A percentile compares a stretch with the other conserved stretches of the same genome.
These are phyloP conservation scores for Pangasius larnaudii DNA, from an alignment of 2,797 vertebrate genomes.

Conservation along the genomic window DNA sequence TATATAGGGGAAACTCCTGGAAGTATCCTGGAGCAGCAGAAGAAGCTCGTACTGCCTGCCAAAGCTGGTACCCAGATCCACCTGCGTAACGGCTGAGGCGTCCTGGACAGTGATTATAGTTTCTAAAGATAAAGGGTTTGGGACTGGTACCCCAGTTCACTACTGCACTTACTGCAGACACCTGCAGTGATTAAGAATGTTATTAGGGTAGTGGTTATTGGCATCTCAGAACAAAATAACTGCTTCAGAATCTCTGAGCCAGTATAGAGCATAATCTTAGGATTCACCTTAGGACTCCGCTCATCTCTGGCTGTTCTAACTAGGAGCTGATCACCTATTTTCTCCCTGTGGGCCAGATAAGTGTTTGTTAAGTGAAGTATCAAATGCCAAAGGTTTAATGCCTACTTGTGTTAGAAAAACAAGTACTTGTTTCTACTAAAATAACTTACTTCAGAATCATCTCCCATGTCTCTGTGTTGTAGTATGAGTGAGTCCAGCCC, in stretches of 20 bases:
- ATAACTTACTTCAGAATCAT: conserved; percentile 67
- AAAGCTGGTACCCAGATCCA: conserved; percentile 71
- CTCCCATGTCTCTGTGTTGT: conserved; percentile 78
- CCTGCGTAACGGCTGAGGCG: conserved; percentile 74
- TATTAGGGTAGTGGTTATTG: too few species aligned
- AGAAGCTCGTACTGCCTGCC: conserved; percentile 78
- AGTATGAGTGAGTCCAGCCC: conserved; percentile 81
- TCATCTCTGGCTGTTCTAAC: conserved; percentile 74
- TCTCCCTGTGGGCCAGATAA: conserved; percentile 65
- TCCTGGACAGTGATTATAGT: conserved; percentile 77
- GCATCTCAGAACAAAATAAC: not conserved
- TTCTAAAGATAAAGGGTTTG: conserved; percentile 78
- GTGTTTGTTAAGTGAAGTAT: conserved; percentile 9
- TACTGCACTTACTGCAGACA: conserved; percentile 78
- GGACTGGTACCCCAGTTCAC: conserved; percentile 78
- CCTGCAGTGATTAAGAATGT: conserved; percentile 57
- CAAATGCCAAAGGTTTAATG: not conserved
- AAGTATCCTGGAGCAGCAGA: conserved; percentile 81
- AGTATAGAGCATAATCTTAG: not conserved
- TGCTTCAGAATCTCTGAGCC: not conserved
- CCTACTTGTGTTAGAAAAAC: not conserved
- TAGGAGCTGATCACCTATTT: conserved; percentile 70
- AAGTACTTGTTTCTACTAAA: not conserved
- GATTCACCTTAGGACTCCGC: conserved; percentile 73
- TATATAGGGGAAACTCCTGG: conserved; percentile 74